A percentile compares a stretch with the other conserved stretches of the same genome.
Evolutionary conservation across 2,888 invertebrate genomes (phyloP).

Genomic region (Dione vanillae): DNA sequence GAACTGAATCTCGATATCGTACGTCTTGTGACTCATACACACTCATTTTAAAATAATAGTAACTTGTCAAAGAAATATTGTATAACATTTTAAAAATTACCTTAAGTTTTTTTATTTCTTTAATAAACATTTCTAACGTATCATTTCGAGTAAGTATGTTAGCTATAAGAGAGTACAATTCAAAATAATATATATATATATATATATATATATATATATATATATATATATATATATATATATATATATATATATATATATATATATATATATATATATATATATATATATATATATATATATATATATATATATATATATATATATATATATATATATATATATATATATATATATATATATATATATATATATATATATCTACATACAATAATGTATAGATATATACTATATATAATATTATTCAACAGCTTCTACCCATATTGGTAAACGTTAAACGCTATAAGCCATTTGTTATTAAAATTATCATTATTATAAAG

Average conservation of each 20-base stretch:
- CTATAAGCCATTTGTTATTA: constrained; percentile 18
- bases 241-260: neutral
- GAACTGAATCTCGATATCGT: constrained; percentile 4
- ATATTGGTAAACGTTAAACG: neutral
- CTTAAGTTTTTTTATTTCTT: too few species aligned
- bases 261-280: neutral
- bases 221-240: too few species aligned
- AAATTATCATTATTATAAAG: constrained; percentile 22
- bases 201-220: too few species aligned
- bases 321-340: too few species aligned
- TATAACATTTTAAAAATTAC: too few species aligned
- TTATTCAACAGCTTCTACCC: neutral
- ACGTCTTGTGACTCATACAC: neutral
- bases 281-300: too few species aligned
- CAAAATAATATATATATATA: too few species aligned
- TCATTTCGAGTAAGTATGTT: too few species aligned
- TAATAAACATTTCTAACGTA: too few species aligned
- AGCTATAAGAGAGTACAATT: too few species aligned
- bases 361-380: neutral
- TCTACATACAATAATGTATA: too few species aligned
- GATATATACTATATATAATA: neutral
- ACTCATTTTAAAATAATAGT: neutral
- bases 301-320: too few species aligned
- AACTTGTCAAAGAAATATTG: neutral
- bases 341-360: neutral